phyloP scores from a whole-genome alignment of 1,140 invertebrate species.

The Drosophila auraria region DNA sequence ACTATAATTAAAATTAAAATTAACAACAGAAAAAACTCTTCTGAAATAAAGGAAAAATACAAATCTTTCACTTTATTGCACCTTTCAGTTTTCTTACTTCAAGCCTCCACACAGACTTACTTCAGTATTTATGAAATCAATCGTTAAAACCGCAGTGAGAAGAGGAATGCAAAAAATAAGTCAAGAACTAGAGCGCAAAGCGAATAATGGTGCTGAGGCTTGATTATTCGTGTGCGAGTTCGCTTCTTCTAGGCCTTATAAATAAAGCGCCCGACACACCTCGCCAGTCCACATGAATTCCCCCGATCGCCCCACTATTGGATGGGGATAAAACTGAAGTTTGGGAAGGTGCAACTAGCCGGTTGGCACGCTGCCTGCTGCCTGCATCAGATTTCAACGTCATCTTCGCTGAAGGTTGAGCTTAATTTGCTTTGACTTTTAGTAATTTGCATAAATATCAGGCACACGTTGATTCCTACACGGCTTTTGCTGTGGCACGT shows the following conservation, averaged over 20 bases:
- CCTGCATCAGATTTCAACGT: constrained; percentile 64
- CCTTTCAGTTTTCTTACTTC: background rate
- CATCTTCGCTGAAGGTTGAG: constrained; percentile 74
- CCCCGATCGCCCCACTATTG: constrained; percentile 4
- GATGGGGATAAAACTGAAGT: constrained; percentile 33
- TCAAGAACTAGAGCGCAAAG: constrained; percentile 51
- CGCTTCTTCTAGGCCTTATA: constrained; percentile 41
- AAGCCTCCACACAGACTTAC: constrained; percentile 4
- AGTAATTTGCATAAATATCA: constrained; percentile 83
- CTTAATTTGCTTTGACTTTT: constrained; percentile 84
- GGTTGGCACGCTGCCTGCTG: constrained; percentile 17
- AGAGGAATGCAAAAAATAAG: constrained; percentile 29
- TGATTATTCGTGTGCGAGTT: constrained; percentile 55
- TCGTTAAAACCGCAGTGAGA: constrained; percentile 6
- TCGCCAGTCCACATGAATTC: constrained; percentile 13
- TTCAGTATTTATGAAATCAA: constrained; percentile 51
- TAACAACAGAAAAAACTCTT: background rate
- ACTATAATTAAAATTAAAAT: background rate
- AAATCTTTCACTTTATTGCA: constrained; percentile 18
- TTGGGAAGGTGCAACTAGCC: constrained; percentile 19
- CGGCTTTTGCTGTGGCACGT: constrained; percentile 37
- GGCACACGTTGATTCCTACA: constrained; percentile 41
- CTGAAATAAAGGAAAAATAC: background rate
- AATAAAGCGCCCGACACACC: constrained; percentile 61
- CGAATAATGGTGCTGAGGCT: constrained; percentile 37